A percentile compares a stretch with the other conserved stretches of the same genome.
These are phyloP conservation scores for Chymomyza caudatula DNA, from an alignment of 2,888 invertebrate species.

Conservation along the genomic window DNA sequence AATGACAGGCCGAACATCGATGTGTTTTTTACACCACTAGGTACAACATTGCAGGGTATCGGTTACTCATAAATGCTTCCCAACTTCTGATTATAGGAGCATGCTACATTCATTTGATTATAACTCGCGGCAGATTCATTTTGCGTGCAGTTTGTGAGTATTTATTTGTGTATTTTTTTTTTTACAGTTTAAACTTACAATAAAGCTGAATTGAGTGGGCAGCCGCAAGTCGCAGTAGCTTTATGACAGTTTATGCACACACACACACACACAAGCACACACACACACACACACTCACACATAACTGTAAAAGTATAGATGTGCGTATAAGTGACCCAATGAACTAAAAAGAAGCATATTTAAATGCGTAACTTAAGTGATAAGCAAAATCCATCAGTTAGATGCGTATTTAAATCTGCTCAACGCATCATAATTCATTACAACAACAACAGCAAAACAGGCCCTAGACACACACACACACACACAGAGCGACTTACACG, in stretches of 20 bases:
- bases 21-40: too few relatives aligned
- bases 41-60: background rate
- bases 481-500: too few relatives aligned
- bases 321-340: conserved; percentile 50
- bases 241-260: conserved; percentile 50
- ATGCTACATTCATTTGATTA: conserved; percentile 53
- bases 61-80: background rate
- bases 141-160: conserved; percentile 44
- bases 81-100: conserved; percentile 29
- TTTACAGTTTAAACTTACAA: conserved; percentile 8
- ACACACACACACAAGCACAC: background rate
- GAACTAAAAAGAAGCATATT: conserved; percentile 56
- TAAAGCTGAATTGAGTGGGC: background rate
- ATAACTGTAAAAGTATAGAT: conserved; percentile 5
- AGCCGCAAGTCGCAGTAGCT: conserved; percentile 8
- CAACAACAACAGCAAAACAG: background rate
- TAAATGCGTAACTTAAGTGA: conserved; percentile 6
- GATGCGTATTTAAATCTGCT: background rate
- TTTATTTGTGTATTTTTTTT: conserved; percentile 6
- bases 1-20: too few relatives aligned
- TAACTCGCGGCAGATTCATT: conserved; percentile 72
- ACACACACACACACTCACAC: background rate
- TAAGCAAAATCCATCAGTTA: conserved; percentile 54
- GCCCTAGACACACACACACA: background rate
- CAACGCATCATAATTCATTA: background rate